Percentiles rank a stretch among this genome's conserved stretches.
phyloP scores from a whole-genome alignment of 2,113 vertebrate species.

The Microtus ochrogaster region DNA sequence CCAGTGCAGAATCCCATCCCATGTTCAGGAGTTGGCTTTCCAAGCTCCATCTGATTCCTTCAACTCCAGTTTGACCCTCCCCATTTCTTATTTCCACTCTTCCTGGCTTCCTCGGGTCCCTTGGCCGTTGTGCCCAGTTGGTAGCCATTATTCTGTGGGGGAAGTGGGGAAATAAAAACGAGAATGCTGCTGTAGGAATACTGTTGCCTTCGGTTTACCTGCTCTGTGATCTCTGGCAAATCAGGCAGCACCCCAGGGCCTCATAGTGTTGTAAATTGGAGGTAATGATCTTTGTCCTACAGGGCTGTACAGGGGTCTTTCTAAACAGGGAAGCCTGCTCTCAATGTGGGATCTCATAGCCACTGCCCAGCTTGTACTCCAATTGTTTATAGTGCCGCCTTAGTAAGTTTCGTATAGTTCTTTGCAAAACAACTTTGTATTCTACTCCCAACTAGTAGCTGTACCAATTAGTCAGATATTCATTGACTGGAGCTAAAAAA shows the following conservation, averaged over 20 bases:
- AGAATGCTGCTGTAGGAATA: neutral
- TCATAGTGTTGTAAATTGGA: constrained; percentile 28
- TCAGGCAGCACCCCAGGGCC: neutral
- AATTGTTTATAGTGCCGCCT: constrained; percentile 2
- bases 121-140: neutral
- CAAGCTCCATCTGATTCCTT: neutral
- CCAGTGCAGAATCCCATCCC: neutral
- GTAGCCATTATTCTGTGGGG: neutral
- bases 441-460: neutral
- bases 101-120: neutral
- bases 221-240: neutral
- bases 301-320: neutral
- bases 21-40: neutral
- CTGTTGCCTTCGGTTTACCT: neutral
- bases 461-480: neutral
- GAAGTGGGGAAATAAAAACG: neutral
- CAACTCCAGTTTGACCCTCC: neutral
- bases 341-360: neutral
- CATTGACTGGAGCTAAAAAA: neutral
- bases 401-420: constrained; percentile 10
- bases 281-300: neutral
- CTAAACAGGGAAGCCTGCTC: constrained; percentile 2
- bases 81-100: neutral
- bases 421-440: neutral
- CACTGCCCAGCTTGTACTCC: neutral